Conservation (phyloP, 2,113 vertebrate genomes). For the Zootoca vivipara region DNA sequence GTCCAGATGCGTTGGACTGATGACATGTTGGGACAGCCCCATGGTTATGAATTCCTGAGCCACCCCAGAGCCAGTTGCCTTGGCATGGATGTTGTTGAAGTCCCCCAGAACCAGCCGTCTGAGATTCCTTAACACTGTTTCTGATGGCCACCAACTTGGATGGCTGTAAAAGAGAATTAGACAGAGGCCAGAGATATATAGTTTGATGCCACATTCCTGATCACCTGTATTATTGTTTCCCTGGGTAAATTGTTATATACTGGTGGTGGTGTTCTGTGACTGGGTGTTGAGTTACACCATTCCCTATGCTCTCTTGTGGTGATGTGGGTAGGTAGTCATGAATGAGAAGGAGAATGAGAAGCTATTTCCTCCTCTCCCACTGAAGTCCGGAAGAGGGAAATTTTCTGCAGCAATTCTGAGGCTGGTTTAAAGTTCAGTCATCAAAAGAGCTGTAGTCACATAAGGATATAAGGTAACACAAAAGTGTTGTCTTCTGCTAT, state of each 20-base stretch:
- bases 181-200: background rate
- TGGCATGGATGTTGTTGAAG: too few species aligned
- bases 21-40: too few species aligned
- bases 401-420: background rate
- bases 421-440: background rate
- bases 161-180: too few species aligned
- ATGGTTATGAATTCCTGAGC: too few species aligned
- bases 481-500: background rate
- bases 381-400: background rate
- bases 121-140: too few species aligned
- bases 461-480: background rate
- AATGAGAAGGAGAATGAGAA: background rate
- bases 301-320: background rate
- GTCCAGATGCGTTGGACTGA: too few species aligned
- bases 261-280: background rate
- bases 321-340: background rate
- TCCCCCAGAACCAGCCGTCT: too few species aligned
- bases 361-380: background rate
- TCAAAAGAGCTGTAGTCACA: background rate
- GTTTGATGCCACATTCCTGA: background rate
- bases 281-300: background rate
- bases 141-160: too few species aligned
- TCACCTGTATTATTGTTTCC: background rate
- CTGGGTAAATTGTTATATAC: too few species aligned
- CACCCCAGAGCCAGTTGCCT: too few species aligned